Evolutionary conservation across 2,888 invertebrate genomes (phyloP), one percentile per base, ranked within the genome.

Genomic region (Neoitamus cyanurus): DNA sequence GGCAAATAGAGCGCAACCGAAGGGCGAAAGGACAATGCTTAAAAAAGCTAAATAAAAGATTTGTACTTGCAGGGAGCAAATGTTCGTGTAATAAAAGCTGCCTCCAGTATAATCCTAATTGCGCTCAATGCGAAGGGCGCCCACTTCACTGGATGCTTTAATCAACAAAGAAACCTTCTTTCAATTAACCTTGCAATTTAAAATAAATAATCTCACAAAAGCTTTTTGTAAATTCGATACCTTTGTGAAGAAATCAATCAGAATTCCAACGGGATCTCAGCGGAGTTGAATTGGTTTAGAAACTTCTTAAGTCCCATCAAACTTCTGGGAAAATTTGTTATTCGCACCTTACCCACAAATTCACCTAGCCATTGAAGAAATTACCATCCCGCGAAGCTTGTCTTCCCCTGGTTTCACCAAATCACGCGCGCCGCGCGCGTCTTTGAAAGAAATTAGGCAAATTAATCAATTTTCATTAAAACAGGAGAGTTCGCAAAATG

Each of bases 391-490:
- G n/a, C 42, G 42, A 13, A 13, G n/a, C 37, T 42, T 42, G 42
- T 42, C 5, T 42, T 4, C n/a, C 42, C 42, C 1, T 1, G 15
- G 42, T 42, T 5, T 42, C n/a, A 42, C 13, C 42, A 42, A 42
- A 13, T 42, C 42, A 42, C 42, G 42, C 42, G 58, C 68, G 20
- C n/a, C 42, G n/a, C 42, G 42, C 42, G 58, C 68, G 20, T 68
- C 20, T 31, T 34, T 58, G 11, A 13, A 69, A 31, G n/a, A 80
- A 68, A 82, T 78, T 30, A 82, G 69, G 72, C 5, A 36, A 83
- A 69, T 69, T 68, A 68, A 82, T 69, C 68, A 69, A 83, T 70
- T 37, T 42, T 37, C 58, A 83, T 83, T 83, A 69, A 83, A 70
- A 83, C 28, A 25, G 37, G 30, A 37, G 83, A 70, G 30, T 7